Evolutionary conservation across 2,113 vertebrate genomes (phyloP).

Genomic region (Cephalopholis sonnerati): DNA sequence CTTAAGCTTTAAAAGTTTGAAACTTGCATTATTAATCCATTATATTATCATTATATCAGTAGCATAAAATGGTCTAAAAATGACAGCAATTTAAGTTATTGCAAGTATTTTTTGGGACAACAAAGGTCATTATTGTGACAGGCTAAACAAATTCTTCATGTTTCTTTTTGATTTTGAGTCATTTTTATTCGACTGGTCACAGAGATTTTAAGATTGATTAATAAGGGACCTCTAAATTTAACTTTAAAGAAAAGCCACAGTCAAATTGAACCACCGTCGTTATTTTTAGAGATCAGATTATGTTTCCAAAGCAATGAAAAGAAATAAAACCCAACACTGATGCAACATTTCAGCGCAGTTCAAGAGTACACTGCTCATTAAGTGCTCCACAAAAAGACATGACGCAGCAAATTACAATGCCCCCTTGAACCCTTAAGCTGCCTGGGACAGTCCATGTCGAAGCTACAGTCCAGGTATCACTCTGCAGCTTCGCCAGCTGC

Average conservation of each 20-base stretch:
- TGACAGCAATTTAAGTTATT: no score
- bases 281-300: slow-evolving; percentile 6
- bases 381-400: background rate
- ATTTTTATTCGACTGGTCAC: background rate
- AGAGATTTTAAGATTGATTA: background rate
- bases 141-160: no score
- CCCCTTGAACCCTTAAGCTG: background rate
- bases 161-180: background rate
- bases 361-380: background rate
- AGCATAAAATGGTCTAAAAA: no score
- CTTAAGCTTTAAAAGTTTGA: no score
- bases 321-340: background rate
- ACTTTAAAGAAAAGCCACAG: background rate
- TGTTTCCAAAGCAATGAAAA: background rate
- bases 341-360: background rate
- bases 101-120: no score
- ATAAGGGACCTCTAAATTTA: background rate
- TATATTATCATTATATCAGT: no score
- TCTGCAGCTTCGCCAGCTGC: slow-evolving; percentile 22
- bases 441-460: background rate
- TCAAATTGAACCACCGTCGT: background rate
- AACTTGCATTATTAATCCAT: no score
- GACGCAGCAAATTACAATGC: slow-evolving; percentile 25
- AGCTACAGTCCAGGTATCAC: background rate
- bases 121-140: no score